Conservation (phyloP, 2,888 invertebrate genomes). For the Poecilobothrus nobilitatus region DNA sequence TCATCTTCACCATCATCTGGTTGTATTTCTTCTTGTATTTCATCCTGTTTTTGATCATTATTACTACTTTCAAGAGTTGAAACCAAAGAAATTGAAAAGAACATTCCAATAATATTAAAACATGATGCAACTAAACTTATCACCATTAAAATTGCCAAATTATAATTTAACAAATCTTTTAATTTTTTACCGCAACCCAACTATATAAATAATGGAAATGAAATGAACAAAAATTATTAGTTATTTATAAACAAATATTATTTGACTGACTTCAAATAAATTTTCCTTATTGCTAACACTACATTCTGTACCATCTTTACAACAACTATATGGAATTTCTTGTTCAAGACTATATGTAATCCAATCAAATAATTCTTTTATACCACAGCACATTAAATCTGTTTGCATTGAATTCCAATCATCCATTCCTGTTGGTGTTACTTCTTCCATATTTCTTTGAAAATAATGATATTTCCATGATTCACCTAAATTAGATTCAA, state of each 20-base stretch:
- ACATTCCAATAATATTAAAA: background rate
- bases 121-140: background rate
- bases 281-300: background rate
- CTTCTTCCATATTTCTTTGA: background rate
- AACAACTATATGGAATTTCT: background rate
- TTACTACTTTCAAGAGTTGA: background rate
- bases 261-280: background rate
- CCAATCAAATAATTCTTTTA: background rate
- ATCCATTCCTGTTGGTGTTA: background rate
- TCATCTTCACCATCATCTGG: background rate
- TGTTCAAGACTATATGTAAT: background rate
- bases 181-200: background rate
- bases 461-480: constrained; percentile 3
- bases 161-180: background rate
- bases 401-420: background rate
- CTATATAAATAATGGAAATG: background rate
- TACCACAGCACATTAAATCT: background rate
- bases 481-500: constrained; percentile 3
- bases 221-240: background rate
- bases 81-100: background rate
- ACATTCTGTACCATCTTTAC: background rate
- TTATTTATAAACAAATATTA: background rate
- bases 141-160: background rate
- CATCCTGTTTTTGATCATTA: background rate
- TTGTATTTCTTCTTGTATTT: background rate